Conservation (phyloP, 2,888 invertebrate species). For the Epirrhoe tristata region DNA sequence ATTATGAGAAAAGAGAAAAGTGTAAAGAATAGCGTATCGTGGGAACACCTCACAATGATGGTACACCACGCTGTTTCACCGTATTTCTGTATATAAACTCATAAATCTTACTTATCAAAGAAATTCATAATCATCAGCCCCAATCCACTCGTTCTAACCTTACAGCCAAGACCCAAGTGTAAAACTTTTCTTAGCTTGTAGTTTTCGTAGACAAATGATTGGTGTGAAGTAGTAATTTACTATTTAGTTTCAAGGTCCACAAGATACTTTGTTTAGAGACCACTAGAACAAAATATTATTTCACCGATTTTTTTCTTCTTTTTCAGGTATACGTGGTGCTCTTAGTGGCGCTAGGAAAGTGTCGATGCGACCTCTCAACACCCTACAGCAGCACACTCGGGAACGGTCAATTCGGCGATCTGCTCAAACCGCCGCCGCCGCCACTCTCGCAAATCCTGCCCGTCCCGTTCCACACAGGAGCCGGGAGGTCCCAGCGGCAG, state of each 20-base stretch:
- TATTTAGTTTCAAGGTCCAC: too few species aligned
- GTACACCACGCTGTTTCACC: slow-evolving; percentile 78
- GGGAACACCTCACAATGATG: slow-evolving; percentile 73
- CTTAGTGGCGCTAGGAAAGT: slow-evolving; percentile 61
- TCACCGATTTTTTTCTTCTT: slow-evolving; percentile 44
- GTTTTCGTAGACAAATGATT: too few species aligned
- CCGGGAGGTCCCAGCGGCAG: slow-evolving; percentile 66
- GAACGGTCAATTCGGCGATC: slow-evolving; percentile 68
- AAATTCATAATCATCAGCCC: background rate
- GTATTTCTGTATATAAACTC: slow-evolving; percentile 63
- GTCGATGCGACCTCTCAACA: slow-evolving; percentile 62
- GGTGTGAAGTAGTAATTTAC: too few species aligned
- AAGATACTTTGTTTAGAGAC: too few species aligned
- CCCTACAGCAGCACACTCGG: slow-evolving; percentile 59
- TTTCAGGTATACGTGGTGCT: slow-evolving; percentile 72
- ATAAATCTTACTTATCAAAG: slow-evolving; percentile 28
- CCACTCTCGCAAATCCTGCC: slow-evolving; percentile 68
- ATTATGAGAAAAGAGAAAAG: slow-evolving; percentile 84
- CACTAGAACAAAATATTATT: too few species aligned
- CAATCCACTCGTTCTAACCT: background rate
- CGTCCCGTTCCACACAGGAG: slow-evolving; percentile 72
- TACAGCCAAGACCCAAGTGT: too few species aligned
- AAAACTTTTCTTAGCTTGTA: too few species aligned
- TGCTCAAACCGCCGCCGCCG: slow-evolving; percentile 77
- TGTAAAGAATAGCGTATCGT: slow-evolving; percentile 77